Base-by-base conservation (phyloP, 1,140 invertebrate species). In the Archegozetes longisetosus region DNA sequence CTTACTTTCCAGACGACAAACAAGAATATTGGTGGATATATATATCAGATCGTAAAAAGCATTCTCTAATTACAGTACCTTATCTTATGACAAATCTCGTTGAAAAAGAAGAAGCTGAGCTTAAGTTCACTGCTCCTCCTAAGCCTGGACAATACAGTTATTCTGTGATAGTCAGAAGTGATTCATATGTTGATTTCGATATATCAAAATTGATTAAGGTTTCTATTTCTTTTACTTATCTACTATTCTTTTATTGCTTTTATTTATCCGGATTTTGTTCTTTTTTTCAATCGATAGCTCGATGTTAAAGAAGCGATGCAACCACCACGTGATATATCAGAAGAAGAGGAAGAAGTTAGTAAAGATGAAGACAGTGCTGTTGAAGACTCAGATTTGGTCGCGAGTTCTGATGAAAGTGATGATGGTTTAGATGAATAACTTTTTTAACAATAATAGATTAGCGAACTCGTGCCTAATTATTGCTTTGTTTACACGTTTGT, bases 1-100 rank as follows among this genome's bases (percentile, higher is more conserved):
- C 95, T 0, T 85, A 84, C 69, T 98, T 88, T 74, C 90, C 95
- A 6, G 83, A 87, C 77, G 88, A 91, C 65, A 98, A 98, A 73
- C 93, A 96, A 72, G 95, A 99, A 74, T 96, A 88, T 71, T 99
- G 95, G 95, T 98, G 93, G 92, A 84, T 94, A 24, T 98, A 98
- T 73, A 83, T 98, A 60, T 86, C 86, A 72, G 94, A 98, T 75
- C 81, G 86, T 60, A 97, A 97, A 73, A 86, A 84, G 61, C 82
- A 84, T 64, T 84, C 85, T 52, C 74, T 98, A 52, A 79, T 96
- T 23, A 93, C 93, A 46, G 82, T 86, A 53, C 91, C 94, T 47
- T 84, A 87, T 70, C 84, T 94, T 65, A 81, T 97, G n/a, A 77
- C 75, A 25, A 77, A 73, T 61, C 66, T 82, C 14, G 74, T 77